These are phyloP conservation scores for Margaritifera margaritifera DNA, from an alignment of 2,888 invertebrate species.

Conservation along the genomic window DNA sequence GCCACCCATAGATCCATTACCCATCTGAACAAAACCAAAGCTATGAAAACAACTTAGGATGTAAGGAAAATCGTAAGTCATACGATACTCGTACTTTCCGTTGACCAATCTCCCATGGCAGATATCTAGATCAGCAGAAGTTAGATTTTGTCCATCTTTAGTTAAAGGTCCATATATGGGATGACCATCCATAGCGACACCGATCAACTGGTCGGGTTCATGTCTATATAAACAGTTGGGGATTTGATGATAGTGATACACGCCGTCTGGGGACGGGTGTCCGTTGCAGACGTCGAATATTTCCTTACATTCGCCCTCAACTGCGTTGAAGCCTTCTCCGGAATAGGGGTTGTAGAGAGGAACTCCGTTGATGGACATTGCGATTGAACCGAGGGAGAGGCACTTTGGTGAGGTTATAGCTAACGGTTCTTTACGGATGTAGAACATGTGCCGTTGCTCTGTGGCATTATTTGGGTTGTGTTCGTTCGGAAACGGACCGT, in stretches of 20 bases:
- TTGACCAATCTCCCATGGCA: constrained; percentile 33
- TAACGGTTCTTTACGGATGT: constrained; percentile 5
- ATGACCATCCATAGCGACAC: constrained; percentile 38
- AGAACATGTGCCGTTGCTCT: too few species aligned
- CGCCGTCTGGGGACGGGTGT: constrained; percentile 23
- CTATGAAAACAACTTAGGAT: constrained; percentile 26
- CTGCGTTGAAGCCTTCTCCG: constrained; percentile 9
- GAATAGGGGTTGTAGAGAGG: constrained; percentile 20
- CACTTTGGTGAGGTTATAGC: constrained; percentile 5
- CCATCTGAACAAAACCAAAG: too few species aligned
- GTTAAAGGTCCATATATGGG: constrained; percentile 34
- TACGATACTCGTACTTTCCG: constrained; percentile 34
- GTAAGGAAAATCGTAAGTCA: constrained; percentile 32
- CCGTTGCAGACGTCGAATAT: constrained; percentile 37
- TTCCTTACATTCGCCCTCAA: constrained; percentile 20
- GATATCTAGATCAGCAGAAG: constrained; percentile 30
- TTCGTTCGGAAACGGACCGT: too few species aligned
- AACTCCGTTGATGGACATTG: constrained; percentile 21
- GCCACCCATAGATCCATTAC: too few species aligned
- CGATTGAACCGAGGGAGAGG: constrained; percentile 14
- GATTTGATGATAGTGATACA: constrained; percentile 38
- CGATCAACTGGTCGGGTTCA: constrained; percentile 28
- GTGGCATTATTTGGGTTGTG: too few species aligned
- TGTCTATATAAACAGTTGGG: constrained; percentile 27
- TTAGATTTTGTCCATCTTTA: constrained; percentile 10